Base-by-base conservation (phyloP, 1,140 invertebrate species). In the Drosophila trapezifrons region DNA sequence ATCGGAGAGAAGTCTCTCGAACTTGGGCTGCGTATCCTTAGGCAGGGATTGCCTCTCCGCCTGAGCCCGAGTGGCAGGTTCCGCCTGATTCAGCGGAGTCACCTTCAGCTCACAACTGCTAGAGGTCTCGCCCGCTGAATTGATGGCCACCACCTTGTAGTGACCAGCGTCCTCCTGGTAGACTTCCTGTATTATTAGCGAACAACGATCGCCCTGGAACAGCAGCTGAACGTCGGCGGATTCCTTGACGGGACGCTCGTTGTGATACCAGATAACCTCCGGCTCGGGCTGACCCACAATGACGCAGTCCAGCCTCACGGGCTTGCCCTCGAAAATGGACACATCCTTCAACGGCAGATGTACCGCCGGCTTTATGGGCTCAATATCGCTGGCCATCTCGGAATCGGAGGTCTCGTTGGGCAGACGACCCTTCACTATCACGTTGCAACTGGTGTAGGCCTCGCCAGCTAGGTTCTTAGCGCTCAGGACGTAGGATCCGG, bases 181-280 rank as follows among this genome's bases (percentile, higher is more conserved):
- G 38, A 95, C 95, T 89, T 96, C 95, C 70, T 95, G 94, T 40
- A 97, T 96, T 10, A 97, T 93, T 12, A 98, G 91, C 0, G 96
- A 96, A 79, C 96, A 97, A 13, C 95, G 94, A 91, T 97, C 96
- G 12, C 96, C 96, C 90, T 96, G 96, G 90, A 97, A 97, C 0
- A 96, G 92, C 10, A 96, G 87, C 78, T 96, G 96, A 94, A 91
- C 90, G 64, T 98, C 97, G 25, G 95, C 94, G 2, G 96, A 97
- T 91, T 97, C 97, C 90, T 97, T 97, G 1, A 98, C 95, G 13
- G 97, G 96, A 43, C 95, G 93, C 60, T 95, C 95, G 80, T 98
- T 95, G 79, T 97, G 97, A 78, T 97, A 96, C 97, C 97, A 98
- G 80, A 97, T 97, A 0, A 98, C 96, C 93, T 97, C 96, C 0